Conservation (phyloP, 2,797 vertebrate genomes). For the Siniperca obscura region DNA sequence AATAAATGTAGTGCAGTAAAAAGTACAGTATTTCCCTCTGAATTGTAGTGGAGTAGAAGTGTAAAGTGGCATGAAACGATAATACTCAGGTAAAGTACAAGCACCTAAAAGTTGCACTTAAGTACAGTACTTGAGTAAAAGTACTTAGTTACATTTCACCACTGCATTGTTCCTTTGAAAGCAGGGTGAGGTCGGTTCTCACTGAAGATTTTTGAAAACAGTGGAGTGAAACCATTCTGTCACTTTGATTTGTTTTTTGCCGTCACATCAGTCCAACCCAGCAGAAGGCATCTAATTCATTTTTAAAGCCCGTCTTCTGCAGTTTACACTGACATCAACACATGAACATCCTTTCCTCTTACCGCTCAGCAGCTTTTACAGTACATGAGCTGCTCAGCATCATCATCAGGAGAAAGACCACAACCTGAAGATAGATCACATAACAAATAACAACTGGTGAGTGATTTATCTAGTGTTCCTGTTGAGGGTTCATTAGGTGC, state of each 20-base stretch:
- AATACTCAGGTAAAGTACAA: neutral
- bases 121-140: too few species aligned
- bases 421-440: constrained; percentile 53
- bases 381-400: constrained; percentile 22
- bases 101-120: too few species aligned
- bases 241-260: neutral
- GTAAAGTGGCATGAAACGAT: neutral
- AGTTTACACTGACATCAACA: constrained; percentile 9
- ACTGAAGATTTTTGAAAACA: neutral
- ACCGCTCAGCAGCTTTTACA: constrained; percentile 11
- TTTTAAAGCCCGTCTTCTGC: neutral
- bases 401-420: constrained; percentile 43
- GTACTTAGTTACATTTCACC: too few species aligned
- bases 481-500: constrained; percentile 48
- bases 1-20: too few species aligned
- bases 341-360: constrained; percentile 6
- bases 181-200: neutral
- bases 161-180: neutral
- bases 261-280: neutral
- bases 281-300: neutral
- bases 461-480: constrained; percentile 59
- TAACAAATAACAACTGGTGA: constrained; percentile 56
- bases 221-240: neutral
- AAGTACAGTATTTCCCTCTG: too few species aligned
- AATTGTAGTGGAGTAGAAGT: too few species aligned